Evolutionary conservation across 1,140 invertebrate genomes (phyloP), one percentile per base, ranked within the genome.

Genomic region (Zaprionus ornatus): DNA sequence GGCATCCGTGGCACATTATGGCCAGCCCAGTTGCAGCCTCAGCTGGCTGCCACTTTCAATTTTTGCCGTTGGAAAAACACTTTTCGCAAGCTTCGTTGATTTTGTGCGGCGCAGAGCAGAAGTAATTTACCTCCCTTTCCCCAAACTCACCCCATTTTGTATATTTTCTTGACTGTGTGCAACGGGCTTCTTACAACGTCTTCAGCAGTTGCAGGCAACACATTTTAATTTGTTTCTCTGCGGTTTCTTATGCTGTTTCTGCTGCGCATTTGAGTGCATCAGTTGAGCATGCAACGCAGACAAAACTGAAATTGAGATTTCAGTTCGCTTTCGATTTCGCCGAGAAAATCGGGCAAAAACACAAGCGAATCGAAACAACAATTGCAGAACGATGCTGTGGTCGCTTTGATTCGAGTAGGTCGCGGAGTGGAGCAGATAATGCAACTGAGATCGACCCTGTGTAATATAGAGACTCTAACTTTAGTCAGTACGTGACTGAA

Each of bases 51-150:
- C 80, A 81, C 84, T 88, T 90, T 88, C 84, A 63, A 65, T 83
- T 83, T 72, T 73, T 35, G 6, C 32, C 45, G 52, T 50, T 62
- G 69, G 74, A 80, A 78, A 83, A 90, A 88, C 77, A 78, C 52
- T 90, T 80, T 88, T 90, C 68, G 84, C 80, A 90, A 90, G 84
- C 84, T 88, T 88, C 65, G 84, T 7, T 88, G 84, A 81, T 78
- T 84, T 81, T 45, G 40, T 45, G 40, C 40, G 40, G 40, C 40
- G 40, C n/a, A 45, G 15, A 45, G 40, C 40, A 45, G 40, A 45
- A 45, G 40, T 45, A 45, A 45, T 45, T 45, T 45, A 45, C 40
- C 40, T 45, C n/a, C 40, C 78, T 74, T 13, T 71, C 78, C 86
- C 65, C 79, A 74, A 59, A 61, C 69, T 82, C 82, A 21, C 15